Evolutionary conservation across 2,888 invertebrate genomes (phyloP).

Genomic region (Drosophila pseudotalamancana): DNA sequence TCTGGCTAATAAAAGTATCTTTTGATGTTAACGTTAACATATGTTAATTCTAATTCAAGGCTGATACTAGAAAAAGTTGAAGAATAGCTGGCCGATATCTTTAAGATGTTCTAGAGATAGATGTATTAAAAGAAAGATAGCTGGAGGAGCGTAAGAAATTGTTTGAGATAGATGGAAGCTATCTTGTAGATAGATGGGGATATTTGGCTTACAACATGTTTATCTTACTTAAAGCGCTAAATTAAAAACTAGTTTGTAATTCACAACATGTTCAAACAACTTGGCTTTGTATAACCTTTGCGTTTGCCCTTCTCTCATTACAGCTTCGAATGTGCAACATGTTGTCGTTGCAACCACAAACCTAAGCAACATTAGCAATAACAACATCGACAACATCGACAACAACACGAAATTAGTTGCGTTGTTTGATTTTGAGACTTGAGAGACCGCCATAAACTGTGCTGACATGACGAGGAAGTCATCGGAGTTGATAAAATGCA

Average conservation of each 20-base stretch:
- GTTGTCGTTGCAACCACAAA: slow-evolving; percentile 28
- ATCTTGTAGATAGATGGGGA: neutral
- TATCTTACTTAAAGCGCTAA: neutral
- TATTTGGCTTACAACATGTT: neutral
- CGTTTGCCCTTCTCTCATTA: slow-evolving; percentile 14
- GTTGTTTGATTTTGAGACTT: slow-evolving; percentile 12
- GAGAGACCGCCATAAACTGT: slow-evolving; percentile 22
- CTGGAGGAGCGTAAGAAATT: neutral
- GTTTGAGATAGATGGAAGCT: neutral
- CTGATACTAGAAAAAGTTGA: neutral
- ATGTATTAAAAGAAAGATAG: neutral
- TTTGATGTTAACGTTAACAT: neutral
- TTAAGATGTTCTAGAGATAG: neutral
- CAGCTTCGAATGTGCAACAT: slow-evolving; percentile 29
- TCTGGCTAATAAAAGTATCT: neutral
- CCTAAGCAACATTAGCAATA: slow-evolving; percentile 10
- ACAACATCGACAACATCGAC: slow-evolving; percentile 3
- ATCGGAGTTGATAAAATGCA: slow-evolving; percentile 78
- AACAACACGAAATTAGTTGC: slow-evolving; percentile 14
- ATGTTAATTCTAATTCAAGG: neutral
- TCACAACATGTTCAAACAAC: neutral
- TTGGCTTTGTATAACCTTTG: slow-evolving; percentile 1
- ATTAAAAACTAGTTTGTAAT: neutral
- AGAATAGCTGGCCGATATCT: neutral
- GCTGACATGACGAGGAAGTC: slow-evolving; percentile 71